Evolutionary conservation across 2,888 invertebrate species (phyloP), one percentile per base, ranked within the genome.

Genomic region (Charanyca ferruginea): DNA sequence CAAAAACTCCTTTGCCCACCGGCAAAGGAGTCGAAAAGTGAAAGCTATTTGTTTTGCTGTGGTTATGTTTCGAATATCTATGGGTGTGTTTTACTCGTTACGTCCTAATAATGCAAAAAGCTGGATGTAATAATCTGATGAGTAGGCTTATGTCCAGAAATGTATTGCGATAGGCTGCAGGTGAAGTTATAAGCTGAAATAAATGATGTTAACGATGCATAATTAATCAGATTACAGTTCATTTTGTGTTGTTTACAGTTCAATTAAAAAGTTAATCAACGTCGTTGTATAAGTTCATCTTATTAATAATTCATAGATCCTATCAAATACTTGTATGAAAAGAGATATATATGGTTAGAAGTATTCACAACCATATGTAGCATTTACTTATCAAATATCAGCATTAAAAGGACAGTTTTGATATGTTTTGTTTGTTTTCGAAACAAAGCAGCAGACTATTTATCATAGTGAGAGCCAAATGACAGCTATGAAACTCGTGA

Each of bases 401-500:
- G 1, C 55, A 48, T 48, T 55, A 25, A 22, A 57, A 42, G n/a
- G 42, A 44, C 48, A 22, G 49, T 58, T 51, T 23, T 23, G 9
- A 68, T 28, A 32, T 44, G 44, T 51, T 58, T 60, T 42, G 42
- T 44, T 61, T 47, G 25, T 41, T 62, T 48, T 57, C 42, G 38
- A 45, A 67, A 75, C 64, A 66, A 61, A 72, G 63, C 58, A 59
- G 38, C 22, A 16, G 55, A 77, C 75, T 66, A 78, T 80, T 62
- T 60, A 69, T 78, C 78, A 70, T 52, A 66, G 61, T 70, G 75
- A 70, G 62, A 41, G 60, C 42, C 53, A 62, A 68, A 66, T 65
- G 80, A 77, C 80, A 73, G 69, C 72, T 68, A 49, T 18, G 66
- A 64, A 72, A 66, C 80, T 77, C 63, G 57, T 78, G 75, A 78